Conservation (phyloP, 2,888 invertebrate genomes). For the Philonicus albiceps region DNA sequence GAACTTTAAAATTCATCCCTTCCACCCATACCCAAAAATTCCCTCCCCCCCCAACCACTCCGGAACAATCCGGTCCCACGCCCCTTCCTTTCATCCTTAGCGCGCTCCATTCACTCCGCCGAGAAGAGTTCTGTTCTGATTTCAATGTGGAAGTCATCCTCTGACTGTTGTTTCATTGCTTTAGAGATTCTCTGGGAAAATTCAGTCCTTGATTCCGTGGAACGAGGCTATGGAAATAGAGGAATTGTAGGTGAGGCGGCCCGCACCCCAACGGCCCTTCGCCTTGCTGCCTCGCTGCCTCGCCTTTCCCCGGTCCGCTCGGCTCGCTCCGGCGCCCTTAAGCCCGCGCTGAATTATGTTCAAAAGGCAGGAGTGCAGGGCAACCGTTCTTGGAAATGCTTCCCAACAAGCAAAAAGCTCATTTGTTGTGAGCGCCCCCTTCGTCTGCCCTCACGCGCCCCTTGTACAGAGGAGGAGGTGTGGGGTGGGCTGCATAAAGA, state of each 20-base stretch:
- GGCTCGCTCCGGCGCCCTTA: background rate
- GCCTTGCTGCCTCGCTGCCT: background rate
- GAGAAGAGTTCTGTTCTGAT: background rate
- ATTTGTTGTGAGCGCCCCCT: background rate
- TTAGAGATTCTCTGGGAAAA: constrained; percentile 18
- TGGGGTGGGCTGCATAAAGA: background rate
- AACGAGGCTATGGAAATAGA: background rate
- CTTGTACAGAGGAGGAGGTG: background rate
- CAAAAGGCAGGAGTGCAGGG: constrained; percentile 5
- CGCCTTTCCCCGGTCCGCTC: background rate
- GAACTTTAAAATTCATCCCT: constrained; percentile 3
- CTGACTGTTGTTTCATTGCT: constrained; percentile 18
- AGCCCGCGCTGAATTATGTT: background rate
- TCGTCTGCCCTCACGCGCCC: background rate
- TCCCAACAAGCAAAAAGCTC: constrained; percentile 2
- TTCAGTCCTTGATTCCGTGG: constrained; percentile 4
- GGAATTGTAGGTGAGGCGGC: background rate
- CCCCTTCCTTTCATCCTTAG: background rate
- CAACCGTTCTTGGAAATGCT: background rate
- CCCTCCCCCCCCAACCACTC: background rate
- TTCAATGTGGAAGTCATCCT: constrained; percentile 18
- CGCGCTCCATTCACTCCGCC: background rate
- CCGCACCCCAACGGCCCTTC: background rate
- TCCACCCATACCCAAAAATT: background rate
- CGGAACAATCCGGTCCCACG: background rate